Base-by-base conservation (phyloP, 2,797 vertebrate genomes). In the Gobio occitaniae region DNA sequence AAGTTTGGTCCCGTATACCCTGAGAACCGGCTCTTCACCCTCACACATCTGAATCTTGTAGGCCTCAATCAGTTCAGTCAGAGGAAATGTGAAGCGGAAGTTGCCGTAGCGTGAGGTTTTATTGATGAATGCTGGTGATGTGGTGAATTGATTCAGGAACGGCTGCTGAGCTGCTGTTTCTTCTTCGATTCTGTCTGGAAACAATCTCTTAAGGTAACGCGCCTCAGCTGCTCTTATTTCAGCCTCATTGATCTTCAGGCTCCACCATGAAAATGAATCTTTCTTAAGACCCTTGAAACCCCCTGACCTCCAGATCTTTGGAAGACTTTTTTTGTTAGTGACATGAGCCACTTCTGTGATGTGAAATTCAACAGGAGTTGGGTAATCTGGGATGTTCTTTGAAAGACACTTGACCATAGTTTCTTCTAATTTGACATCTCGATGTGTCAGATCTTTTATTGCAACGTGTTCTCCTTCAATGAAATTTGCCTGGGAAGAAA, bases 1-100 rank as follows among this genome's bases (percentile, higher is more conserved):
- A 15, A 77, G 41, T 9, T 47, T 11, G 47, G 87, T 89, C 61
- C 21, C 41, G 0, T 54, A 79, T 7, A 84, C 47, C 3, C 89
- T 84, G 41, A 89, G 76, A 50, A 89, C 80, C 2, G 86, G 83
- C 6, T 86, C 66, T 59, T 54, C 0, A 17, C 81, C 86, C 4
- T 12, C 71, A 76, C 88, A 89, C 11, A 78, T 69, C 86, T 90
- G 90, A 6, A 78, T 16, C 19, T 65, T 80, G 71, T 89, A 89
- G 56, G 25, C 4, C 1, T 84, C 6, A 38, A 89, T 68, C 77
- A 89, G 80, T 12, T 87, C 66, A 16, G 4, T 4, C 29, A 89
- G 66, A 19, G 65, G 80, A 71, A 87, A 84, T 0, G 77, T 87
- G 41, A 89, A 84, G 3, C 81, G 48, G 48, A 86, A 87, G 75